Evolutionary conservation across 2,888 invertebrate genomes (phyloP).

Genomic region (Drosophila pegasa): DNA sequence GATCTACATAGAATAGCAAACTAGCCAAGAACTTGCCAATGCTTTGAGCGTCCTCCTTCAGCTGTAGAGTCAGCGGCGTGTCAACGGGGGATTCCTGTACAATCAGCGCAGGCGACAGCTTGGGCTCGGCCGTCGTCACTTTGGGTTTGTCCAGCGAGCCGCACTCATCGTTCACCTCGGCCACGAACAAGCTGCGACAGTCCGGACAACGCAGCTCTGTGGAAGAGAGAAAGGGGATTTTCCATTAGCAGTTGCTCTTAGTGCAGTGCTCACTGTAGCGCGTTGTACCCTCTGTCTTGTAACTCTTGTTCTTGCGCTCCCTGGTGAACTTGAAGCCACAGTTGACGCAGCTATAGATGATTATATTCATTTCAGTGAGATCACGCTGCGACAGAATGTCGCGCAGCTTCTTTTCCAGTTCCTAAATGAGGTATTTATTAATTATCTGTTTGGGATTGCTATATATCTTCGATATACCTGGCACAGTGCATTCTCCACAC

Average conservation of each 20-base stretch:
- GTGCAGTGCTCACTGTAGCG: background rate
- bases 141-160: slow-evolving; percentile 65
- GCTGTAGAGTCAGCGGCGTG: slow-evolving; percentile 40
- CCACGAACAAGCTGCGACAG: slow-evolving; percentile 87
- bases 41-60: slow-evolving; percentile 74
- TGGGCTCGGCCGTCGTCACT: slow-evolving; percentile 26
- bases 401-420: slow-evolving; percentile 85
- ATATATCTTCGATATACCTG: slow-evolving; percentile 82
- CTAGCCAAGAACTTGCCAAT: slow-evolving; percentile 76
- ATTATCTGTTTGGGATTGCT: background rate
- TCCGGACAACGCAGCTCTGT: slow-evolving; percentile 86
- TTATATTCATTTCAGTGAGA: slow-evolving; percentile 86
- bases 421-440: slow-evolving; percentile 69
- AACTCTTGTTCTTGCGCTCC: slow-evolving; percentile 82
- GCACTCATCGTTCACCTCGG: slow-evolving; percentile 82
- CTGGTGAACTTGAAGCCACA: slow-evolving; percentile 87
- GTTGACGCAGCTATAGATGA: slow-evolving; percentile 87
- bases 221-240: background rate
- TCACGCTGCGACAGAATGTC: slow-evolving; percentile 85
- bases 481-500: slow-evolving; percentile 86
- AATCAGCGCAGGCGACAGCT: slow-evolving; percentile 75
- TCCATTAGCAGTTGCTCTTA: background rate
- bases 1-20: slow-evolving; percentile 27
- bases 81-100: slow-evolving; percentile 66
- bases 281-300: slow-evolving; percentile 63